Evolutionary conservation across 2,113 vertebrate species (phyloP).

Genomic region (Orientallactaga bullata): DNA sequence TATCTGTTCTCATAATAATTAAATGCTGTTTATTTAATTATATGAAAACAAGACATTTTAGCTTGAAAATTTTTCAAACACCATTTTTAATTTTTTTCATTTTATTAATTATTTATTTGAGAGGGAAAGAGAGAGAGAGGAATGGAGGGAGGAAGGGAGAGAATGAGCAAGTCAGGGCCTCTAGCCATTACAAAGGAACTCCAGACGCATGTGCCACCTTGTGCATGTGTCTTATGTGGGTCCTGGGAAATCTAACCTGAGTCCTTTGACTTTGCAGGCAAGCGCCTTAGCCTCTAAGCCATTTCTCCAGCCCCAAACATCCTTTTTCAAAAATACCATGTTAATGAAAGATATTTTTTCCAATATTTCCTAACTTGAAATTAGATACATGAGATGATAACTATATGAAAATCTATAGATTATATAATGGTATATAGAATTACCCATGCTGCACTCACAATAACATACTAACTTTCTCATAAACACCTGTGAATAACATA

Average conservation of each 20-base stretch:
- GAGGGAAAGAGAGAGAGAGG: no score
- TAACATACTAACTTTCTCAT: conserved; percentile 63
- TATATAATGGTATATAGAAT: conserved; percentile 81
- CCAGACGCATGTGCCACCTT: no score
- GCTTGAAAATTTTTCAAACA: conserved; percentile 81
- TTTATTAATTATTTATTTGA: no score
- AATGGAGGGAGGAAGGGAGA: no score
- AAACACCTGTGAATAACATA: conserved; percentile 50
- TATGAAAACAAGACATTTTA: conserved; percentile 85
- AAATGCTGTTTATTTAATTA: conserved; percentile 83
- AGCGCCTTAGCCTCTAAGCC: no score
- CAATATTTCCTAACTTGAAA: conserved; percentile 80
- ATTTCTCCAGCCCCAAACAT: not conserved
- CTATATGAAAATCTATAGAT: conserved; percentile 82
- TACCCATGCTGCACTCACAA: conserved; percentile 66
- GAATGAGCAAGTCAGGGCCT: no score
- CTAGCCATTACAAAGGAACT: no score
- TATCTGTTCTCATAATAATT: conserved; percentile 75
- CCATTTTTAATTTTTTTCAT: conserved; percentile 60
- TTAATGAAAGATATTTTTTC: conserved; percentile 82
- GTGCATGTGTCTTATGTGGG: no score
- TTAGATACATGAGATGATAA: conserved; percentile 83
- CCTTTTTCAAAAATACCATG: conserved; percentile 81
- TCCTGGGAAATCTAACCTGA: no score
- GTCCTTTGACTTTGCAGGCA: no score